These are phyloP conservation scores for Parnassius smintheus DNA, from an alignment of 2,888 invertebrate species.

Conservation along the genomic window DNA sequence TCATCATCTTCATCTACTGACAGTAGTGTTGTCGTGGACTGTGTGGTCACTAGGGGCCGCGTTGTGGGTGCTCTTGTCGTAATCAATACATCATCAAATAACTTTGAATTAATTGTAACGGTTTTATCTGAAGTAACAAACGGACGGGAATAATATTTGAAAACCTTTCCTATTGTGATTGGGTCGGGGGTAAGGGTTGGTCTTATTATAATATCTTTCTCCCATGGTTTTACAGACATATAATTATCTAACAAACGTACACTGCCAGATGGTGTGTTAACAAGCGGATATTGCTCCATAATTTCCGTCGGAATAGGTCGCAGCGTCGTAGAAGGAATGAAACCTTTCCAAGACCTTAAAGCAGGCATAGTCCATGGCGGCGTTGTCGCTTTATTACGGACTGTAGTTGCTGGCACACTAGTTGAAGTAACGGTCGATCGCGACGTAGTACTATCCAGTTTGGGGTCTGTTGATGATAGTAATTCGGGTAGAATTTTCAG, in stretches of 20 bases:
- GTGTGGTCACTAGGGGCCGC: slow-evolving; percentile 46
- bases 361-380: slow-evolving; percentile 80
- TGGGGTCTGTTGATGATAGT: slow-evolving; percentile 48
- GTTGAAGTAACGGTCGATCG: slow-evolving; percentile 43
- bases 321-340: slow-evolving; percentile 53
- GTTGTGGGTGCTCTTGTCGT: slow-evolving; percentile 59
- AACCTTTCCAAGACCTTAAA: slow-evolving; percentile 67
- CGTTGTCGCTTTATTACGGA: slow-evolving; percentile 54
- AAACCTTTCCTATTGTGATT: slow-evolving; percentile 55
- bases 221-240: slow-evolving; percentile 65
- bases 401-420: slow-evolving; percentile 42
- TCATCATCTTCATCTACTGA: slow-evolving; percentile 74
- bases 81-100: slow-evolving; percentile 62
- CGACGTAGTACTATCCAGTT: slow-evolving; percentile 45
- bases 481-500: slow-evolving; percentile 55
- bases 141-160: slow-evolving; percentile 58
- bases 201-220: slow-evolving; percentile 64
- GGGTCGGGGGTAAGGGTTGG: slow-evolving; percentile 64
- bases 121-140: slow-evolving; percentile 54
- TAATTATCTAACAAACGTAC: slow-evolving; percentile 56
- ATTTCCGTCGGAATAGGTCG: slow-evolving; percentile 59
- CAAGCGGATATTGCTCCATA: slow-evolving; percentile 49
- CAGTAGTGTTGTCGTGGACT: slow-evolving; percentile 54
- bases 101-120: slow-evolving; percentile 51
- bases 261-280: slow-evolving; percentile 57